Conservation (phyloP, 1,140 invertebrate genomes). For the Habropoda laboriosa region DNA sequence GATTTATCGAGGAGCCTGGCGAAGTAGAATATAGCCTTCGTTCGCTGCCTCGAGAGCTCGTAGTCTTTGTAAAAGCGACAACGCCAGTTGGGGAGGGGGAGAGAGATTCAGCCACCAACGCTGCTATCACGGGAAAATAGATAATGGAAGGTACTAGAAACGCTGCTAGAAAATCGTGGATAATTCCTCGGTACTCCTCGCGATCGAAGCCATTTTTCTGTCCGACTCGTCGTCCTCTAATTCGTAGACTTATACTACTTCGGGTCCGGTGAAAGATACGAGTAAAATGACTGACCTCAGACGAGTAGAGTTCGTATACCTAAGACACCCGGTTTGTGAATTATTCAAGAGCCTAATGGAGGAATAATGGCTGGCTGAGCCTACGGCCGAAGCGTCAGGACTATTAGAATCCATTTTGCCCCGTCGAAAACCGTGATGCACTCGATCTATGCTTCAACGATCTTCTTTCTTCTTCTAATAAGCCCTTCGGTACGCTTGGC, state of each 20-base stretch:
- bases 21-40: neutral
- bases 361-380: slow-evolving; percentile 47
- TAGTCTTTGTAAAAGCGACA: neutral
- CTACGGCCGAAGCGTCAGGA: slow-evolving; percentile 44
- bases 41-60: neutral
- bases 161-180: neutral
- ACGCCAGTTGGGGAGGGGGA: too few species aligned
- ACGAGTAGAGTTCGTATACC: neutral
- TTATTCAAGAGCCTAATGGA: slow-evolving; percentile 62
- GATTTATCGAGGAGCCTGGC: slow-evolving; percentile 9
- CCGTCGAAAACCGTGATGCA: neutral
- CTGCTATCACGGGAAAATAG: neutral
- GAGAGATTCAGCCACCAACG: slow-evolving; percentile 6
- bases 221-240: neutral
- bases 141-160: slow-evolving; percentile 13
- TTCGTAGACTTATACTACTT: neutral
- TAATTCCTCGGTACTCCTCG: neutral
- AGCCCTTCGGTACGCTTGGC: neutral
- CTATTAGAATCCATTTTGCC: slow-evolving; percentile 62
- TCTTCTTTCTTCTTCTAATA: neutral
- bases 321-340: slow-evolving; percentile 55
- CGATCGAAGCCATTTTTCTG: neutral
- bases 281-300: neutral
- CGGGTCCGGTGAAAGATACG: neutral
- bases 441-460: neutral